phyloP scores from a whole-genome alignment of 2,113 vertebrate species.

The Hippocampus guttulatus region DNA sequence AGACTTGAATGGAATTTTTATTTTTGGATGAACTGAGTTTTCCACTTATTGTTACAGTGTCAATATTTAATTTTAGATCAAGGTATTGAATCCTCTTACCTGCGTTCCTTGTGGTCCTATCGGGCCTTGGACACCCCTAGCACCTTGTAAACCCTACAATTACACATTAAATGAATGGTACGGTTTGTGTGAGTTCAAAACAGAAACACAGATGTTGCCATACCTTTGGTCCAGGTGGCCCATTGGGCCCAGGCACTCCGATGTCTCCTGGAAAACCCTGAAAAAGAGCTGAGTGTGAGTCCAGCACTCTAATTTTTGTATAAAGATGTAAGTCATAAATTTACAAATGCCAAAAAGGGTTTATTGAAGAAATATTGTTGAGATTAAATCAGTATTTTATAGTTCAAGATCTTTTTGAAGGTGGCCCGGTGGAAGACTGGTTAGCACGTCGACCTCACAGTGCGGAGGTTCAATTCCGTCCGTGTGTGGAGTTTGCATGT shows the following conservation, averaged over 20 bases:
- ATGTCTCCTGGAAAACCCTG: slow-evolving; percentile 99
- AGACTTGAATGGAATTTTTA: slow-evolving; percentile 21
- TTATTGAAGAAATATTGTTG: neutral
- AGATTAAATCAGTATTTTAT: neutral
- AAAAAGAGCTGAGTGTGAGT: slow-evolving; percentile 24
- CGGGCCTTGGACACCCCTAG: slow-evolving; percentile 81
- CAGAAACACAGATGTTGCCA: neutral
- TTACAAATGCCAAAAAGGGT: neutral
- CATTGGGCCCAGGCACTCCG: slow-evolving; percentile 89
- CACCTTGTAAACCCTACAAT: slow-evolving; percentile 84
- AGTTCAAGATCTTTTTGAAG: neutral
- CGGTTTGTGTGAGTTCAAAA: neutral
- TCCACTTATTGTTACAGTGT: slow-evolving; percentile 11
- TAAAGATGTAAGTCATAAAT: neutral
- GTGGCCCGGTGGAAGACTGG: too few species aligned
- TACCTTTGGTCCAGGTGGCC: slow-evolving; percentile 92
- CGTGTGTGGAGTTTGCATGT: too few species aligned
- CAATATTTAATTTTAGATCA: neutral
- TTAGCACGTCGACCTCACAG: too few species aligned
- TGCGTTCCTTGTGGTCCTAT: slow-evolving; percentile 85
- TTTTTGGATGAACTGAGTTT: slow-evolving; percentile 25
- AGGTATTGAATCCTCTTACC: slow-evolving; percentile 67
- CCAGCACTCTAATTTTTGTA: neutral
- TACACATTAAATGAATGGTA: neutral
- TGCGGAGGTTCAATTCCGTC: too few species aligned